Evolutionary conservation across 2,888 invertebrate genomes (phyloP).

Genomic region (Lasioglossum leucozonium): DNA sequence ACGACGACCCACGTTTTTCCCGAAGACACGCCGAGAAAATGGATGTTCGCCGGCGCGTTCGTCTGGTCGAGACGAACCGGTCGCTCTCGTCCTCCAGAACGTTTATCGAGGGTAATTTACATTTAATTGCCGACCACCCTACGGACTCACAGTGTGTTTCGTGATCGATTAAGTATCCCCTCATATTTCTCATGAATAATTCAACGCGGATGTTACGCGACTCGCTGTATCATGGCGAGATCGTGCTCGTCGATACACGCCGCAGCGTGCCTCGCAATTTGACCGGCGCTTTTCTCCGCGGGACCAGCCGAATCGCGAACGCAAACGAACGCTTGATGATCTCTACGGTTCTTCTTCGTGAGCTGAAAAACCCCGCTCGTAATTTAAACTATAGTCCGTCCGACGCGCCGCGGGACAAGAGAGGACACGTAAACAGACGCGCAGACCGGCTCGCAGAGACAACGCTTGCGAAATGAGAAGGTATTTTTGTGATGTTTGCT

Average conservation of each 20-base stretch:
- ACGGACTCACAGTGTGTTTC: conserved; percentile 30
- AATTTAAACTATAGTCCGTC: conserved; percentile 11
- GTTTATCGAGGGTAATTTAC: conserved; percentile 54
- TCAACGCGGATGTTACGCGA: conserved; percentile 50
- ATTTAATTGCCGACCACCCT: conserved; percentile 64
- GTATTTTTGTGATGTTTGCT: too few relatives aligned
- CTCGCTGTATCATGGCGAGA: conserved; percentile 49
- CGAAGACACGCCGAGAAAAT: neutral
- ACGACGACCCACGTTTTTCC: neutral
- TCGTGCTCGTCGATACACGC: conserved; percentile 35
- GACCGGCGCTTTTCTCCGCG: neutral
- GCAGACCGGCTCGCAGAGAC: neutral
- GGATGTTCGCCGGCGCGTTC: neutral
- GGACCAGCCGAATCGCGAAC: neutral
- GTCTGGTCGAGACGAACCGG: neutral
- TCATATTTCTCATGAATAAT: conserved; percentile 68
- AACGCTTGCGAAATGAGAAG: neutral
- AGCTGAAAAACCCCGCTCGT: neutral
- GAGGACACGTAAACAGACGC: neutral
- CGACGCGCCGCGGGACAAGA: neutral
- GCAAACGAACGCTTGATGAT: neutral
- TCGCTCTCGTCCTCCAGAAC: conserved; percentile 15
- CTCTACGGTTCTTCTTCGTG: neutral
- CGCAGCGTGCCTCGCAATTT: conserved; percentile 41
- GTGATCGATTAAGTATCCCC: conserved; percentile 68